Base-by-base conservation (phyloP, 2,113 vertebrate species). In the Phrynosoma blainvillii region DNA sequence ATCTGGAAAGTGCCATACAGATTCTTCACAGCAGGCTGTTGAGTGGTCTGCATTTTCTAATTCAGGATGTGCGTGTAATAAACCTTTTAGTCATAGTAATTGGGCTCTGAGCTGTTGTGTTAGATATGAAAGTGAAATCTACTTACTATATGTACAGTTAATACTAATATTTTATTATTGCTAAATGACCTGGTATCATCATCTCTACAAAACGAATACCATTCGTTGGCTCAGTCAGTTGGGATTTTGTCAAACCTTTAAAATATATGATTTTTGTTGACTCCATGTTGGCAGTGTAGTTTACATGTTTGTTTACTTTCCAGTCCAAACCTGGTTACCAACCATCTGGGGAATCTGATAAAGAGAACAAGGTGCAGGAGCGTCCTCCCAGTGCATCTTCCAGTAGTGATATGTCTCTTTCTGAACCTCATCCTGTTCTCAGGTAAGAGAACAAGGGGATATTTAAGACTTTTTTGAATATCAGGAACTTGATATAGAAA, bases 271-370 rank as follows among this genome's bases (percentile, higher is more conserved):
- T 73, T 59, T 74, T 25, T 59, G 47, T 20, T 23, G 32, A 76
- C 4, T 6, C 6, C 14, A 11, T 71, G 9, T 27, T 56, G 76
- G 56, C 10, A 47, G 1, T 12, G 30, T 36, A 36, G 2, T 42
- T 92, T 79, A 87, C 86, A 89, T 82, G 83, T 74, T 84, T 4
- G 12, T 88, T 95, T 93, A 62, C 4, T 93, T 91, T 87, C 27
- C 90, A 97, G 96, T 91, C 96, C 88, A 97, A 94, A 91, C 97
- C 97, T 66, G 96, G 97, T 89, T 99, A 99, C 95, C 99, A 99
- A 1, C 99, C 99, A 5, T 99, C 99, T 86, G 99, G 98, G 89
- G 99, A 99, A 95, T 99, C 99, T 0, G 98, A 99, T 94, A 99
- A 99, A 94, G 99, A 99, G 93, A 99, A 99, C 94, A 98, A 98